Evolutionary conservation across 2,888 invertebrate genomes (phyloP).

Genomic region (Silvanus unidentatus): DNA sequence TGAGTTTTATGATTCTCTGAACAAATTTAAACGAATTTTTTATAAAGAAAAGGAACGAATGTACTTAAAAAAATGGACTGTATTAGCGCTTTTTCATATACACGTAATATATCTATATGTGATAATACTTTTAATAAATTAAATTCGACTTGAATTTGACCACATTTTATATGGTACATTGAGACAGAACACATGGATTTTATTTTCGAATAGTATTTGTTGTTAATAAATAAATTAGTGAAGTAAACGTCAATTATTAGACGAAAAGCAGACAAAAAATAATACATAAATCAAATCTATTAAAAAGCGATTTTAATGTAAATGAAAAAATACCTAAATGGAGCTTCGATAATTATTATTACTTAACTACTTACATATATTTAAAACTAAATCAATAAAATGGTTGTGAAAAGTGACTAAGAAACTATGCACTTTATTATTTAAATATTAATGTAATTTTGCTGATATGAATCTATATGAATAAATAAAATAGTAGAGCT

Average conservation of each 20-base stretch:
- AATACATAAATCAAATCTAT: slow-evolving; percentile 8
- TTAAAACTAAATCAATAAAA: slow-evolving; percentile 38
- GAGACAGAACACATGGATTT: not conserved
- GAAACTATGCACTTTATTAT: slow-evolving; percentile 21
- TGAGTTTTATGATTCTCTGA: no score
- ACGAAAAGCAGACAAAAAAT: slow-evolving; percentile 5
- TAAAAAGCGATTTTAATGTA: slow-evolving; percentile 11
- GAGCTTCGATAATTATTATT: slow-evolving; percentile 20
- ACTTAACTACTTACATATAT: no score
- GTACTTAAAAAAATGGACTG: not conserved
- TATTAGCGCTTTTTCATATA: not conserved
- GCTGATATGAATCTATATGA: slow-evolving; percentile 29
- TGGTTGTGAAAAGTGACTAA: slow-evolving; percentile 40
- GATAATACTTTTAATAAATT: no score
- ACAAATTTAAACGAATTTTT: not conserved
- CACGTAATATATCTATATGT: no score
- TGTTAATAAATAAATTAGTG: slow-evolving; percentile 17
- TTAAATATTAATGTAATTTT: slow-evolving; percentile 29
- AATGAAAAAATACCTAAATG: slow-evolving; percentile 20
- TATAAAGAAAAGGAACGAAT: not conserved
- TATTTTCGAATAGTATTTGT: slow-evolving; percentile 10
- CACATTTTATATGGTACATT: not conserved
- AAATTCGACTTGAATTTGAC: not conserved
- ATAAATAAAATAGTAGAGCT: slow-evolving; percentile 22
- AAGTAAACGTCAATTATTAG: slow-evolving; percentile 30